Percentiles rank a stretch among this genome's conserved stretches.
phyloP scores from a whole-genome alignment of 1,140 invertebrate genomes.

The Diachasmimorpha longicaudata region DNA sequence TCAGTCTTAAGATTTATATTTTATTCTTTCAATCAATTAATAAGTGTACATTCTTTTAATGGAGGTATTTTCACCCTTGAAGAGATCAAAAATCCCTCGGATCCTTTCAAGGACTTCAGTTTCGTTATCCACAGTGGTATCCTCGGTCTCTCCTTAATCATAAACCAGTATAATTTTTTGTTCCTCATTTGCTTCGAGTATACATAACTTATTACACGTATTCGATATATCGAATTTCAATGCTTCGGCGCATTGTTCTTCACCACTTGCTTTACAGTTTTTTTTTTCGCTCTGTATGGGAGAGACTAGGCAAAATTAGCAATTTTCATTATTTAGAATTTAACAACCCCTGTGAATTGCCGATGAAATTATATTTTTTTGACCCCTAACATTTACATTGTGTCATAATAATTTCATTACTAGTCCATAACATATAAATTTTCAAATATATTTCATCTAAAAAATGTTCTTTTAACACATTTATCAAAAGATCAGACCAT shows the following conservation, averaged over 20 bases:
- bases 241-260: background rate
- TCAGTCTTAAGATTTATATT: slow-evolving; percentile 60
- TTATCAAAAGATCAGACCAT: background rate
- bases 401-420: too few relatives aligned
- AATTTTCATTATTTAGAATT: too few relatives aligned
- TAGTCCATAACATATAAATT: background rate
- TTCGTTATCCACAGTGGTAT: slow-evolving; percentile 11
- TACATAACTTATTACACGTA: slow-evolving; percentile 18
- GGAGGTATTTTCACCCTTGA: slow-evolving; percentile 57
- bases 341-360: too few relatives aligned
- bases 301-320: too few relatives aligned
- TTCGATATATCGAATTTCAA: slow-evolving; percentile 18
- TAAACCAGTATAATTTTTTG: slow-evolving; percentile 16
- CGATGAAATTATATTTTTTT: too few relatives aligned
- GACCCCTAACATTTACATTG: too few relatives aligned
- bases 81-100: slow-evolving; percentile 17
- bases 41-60: slow-evolving; percentile 51
- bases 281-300: too few relatives aligned
- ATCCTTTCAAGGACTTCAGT: slow-evolving; percentile 13
- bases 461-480: background rate
- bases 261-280: too few relatives aligned
- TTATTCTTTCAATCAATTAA: slow-evolving; percentile 50
- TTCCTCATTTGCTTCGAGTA: slow-evolving; percentile 7
- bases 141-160: slow-evolving; percentile 5
- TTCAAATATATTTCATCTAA: background rate